Percentiles rank a stretch among this genome's conserved stretches.
Conservation (phyloP, 2,113 vertebrate genomes). For the Eira barbara region DNA sequence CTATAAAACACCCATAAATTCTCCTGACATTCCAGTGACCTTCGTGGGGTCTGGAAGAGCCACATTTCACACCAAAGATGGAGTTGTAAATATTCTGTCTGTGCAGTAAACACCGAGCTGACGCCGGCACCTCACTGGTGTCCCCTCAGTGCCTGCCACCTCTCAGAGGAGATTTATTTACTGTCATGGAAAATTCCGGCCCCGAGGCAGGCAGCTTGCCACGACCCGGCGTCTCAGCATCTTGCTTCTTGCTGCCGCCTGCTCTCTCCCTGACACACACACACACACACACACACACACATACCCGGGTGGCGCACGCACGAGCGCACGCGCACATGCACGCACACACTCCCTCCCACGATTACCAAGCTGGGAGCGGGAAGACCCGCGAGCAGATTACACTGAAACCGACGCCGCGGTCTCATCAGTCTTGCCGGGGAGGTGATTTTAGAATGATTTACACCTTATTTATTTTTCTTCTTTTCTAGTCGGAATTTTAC, state of each 20-base stretch:
- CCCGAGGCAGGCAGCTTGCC: slow-evolving; percentile 59
- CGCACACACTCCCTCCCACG: rapidly evolving
- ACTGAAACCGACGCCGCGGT: rapidly evolving
- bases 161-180: slow-evolving; percentile 72
- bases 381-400: neutral
- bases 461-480: neutral
- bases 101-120: slow-evolving; percentile 77
- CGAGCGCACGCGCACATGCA: neutral
- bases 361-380: neutral
- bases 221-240: neutral
- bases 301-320: neutral
- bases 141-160: neutral
- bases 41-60: slow-evolving; percentile 72
- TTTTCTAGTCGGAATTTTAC: neutral
- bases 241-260: neutral
- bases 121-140: slow-evolving; percentile 61
- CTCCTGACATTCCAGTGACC: slow-evolving; percentile 80
- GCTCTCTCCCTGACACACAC: neutral
- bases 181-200: slow-evolving; percentile 58
- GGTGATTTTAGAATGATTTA: neutral
- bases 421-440: neutral
- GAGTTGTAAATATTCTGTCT: slow-evolving; percentile 83
- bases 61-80: slow-evolving; percentile 73
- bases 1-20: slow-evolving; percentile 77
- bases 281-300: too few species aligned